Evolutionary conservation across 2,113 vertebrate species (phyloP).

Genomic region (Benitochromis conjunctus): DNA sequence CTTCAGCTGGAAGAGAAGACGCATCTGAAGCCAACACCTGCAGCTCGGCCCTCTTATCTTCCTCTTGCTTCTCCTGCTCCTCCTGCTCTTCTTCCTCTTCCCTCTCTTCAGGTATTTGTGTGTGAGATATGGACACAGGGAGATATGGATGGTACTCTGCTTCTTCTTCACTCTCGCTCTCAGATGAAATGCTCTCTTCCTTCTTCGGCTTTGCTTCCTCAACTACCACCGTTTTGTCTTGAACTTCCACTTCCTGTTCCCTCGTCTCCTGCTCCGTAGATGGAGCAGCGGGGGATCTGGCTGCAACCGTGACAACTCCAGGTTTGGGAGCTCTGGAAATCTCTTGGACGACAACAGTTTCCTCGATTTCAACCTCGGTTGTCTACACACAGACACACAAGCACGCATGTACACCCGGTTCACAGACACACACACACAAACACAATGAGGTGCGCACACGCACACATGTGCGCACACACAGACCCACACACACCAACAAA

Average conservation of each 20-base stretch:
- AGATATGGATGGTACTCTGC: constrained; percentile 87
- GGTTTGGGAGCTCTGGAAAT: constrained; percentile 78
- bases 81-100: constrained; percentile 43
- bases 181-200: constrained; percentile 82
- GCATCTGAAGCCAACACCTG: background rate
- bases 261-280: constrained; percentile 2
- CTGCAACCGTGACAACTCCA: constrained; percentile 7
- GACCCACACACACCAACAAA: constrained; percentile 48
- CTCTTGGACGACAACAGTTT: constrained; percentile 84
- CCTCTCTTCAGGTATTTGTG: constrained; percentile 84
- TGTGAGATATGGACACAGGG: constrained; percentile 70
- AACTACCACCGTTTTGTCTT: constrained; percentile 46
- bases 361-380: constrained; percentile 90
- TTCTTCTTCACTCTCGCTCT: constrained; percentile 92
- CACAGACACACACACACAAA: constrained; percentile 30
- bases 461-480: constrained; percentile 27
- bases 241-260: constrained; percentile 66
- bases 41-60: background rate
- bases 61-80: constrained; percentile 4
- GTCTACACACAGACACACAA: constrained; percentile 65
- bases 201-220: constrained; percentile 54
- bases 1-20: background rate
- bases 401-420: constrained; percentile 66
- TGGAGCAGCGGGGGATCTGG: background rate
- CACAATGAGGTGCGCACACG: background rate